Evolutionary conservation across 2,113 vertebrate genomes (phyloP).

Genomic region (Nothocercus julius): DNA sequence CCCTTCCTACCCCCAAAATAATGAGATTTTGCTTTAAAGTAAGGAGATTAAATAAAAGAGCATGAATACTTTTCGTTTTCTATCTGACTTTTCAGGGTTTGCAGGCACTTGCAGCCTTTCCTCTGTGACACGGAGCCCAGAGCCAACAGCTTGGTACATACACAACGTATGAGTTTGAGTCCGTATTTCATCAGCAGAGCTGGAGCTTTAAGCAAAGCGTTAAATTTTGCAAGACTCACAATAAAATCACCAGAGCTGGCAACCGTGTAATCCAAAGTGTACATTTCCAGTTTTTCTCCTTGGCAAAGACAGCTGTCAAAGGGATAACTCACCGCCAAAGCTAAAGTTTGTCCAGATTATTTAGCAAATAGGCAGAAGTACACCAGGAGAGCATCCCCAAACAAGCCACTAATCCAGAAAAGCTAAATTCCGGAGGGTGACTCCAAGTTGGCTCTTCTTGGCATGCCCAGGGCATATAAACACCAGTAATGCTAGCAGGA

Average conservation of each 20-base stretch:
- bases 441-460: neutral
- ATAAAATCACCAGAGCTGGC: neutral
- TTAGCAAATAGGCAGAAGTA: slow-evolving; percentile 18
- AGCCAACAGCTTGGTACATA: neutral
- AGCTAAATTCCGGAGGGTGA: neutral
- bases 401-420: slow-evolving; percentile 18
- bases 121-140: neutral
- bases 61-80: neutral
- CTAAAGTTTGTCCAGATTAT: slow-evolving; percentile 35
- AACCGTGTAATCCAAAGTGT: neutral
- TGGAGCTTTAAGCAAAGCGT: neutral
- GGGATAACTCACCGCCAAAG: neutral
- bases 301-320: neutral
- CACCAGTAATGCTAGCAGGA: neutral
- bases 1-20: neutral
- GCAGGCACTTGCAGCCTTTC: neutral
- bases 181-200: neutral
- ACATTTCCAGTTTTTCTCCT: neutral
- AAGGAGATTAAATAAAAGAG: neutral
- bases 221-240: neutral
- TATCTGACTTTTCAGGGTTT: neutral
- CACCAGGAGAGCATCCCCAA: neutral
- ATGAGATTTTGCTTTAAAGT: neutral
- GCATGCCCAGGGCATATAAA: neutral
- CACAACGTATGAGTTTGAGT: neutral